These are phyloP conservation scores for Drosophila pruinosa DNA, from an alignment of 1,140 invertebrate genomes.

Conservation along the genomic window DNA sequence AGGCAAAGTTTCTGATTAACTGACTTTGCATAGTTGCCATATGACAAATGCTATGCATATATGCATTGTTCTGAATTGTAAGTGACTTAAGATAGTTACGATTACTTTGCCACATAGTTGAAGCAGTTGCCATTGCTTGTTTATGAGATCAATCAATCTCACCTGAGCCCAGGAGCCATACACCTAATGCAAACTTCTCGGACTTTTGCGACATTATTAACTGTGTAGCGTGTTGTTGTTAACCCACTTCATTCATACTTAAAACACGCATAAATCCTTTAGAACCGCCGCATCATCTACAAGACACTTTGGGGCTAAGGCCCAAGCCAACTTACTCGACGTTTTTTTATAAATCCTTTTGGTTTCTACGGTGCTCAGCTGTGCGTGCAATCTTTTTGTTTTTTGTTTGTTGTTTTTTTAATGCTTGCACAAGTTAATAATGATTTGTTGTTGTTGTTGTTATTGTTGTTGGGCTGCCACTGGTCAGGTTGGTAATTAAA, in stretches of 20 bases:
- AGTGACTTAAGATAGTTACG: neutral
- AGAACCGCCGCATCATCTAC: conserved; percentile 7
- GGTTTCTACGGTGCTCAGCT: conserved; percentile 43
- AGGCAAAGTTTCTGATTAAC: conserved; percentile 31
- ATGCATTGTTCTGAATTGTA: neutral
- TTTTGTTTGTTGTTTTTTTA: conserved; percentile 27
- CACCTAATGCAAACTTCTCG: neutral
- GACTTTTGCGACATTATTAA: too few relatives aligned
- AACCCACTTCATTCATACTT: conserved; percentile 33
- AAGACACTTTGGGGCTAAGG: conserved; percentile 27
- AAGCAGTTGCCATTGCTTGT: neutral
- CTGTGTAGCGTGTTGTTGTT: conserved; percentile 3
- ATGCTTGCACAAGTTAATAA: conserved; percentile 69
- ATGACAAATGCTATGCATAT: neutral
- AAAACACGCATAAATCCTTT: conserved; percentile 19
- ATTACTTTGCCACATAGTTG: conserved; percentile 8
- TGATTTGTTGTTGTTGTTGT: conserved; percentile 60
- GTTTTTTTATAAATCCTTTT: conserved; percentile 2
- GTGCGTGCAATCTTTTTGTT: conserved; percentile 29
- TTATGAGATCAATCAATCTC: conserved; percentile 24
- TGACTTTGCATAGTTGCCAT: conserved; percentile 25
- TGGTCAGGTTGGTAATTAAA: conserved; percentile 77
- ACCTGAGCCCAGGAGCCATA: conserved; percentile 4
- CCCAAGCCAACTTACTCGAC: conserved; percentile 22
- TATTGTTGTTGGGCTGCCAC: conserved; percentile 25